A percentile compares a stretch with the other conserved stretches of the same genome.
These are phyloP conservation scores for Monoplex corrugatus DNA, from an alignment of 2,888 invertebrate genomes.

Conservation along the genomic window DNA sequence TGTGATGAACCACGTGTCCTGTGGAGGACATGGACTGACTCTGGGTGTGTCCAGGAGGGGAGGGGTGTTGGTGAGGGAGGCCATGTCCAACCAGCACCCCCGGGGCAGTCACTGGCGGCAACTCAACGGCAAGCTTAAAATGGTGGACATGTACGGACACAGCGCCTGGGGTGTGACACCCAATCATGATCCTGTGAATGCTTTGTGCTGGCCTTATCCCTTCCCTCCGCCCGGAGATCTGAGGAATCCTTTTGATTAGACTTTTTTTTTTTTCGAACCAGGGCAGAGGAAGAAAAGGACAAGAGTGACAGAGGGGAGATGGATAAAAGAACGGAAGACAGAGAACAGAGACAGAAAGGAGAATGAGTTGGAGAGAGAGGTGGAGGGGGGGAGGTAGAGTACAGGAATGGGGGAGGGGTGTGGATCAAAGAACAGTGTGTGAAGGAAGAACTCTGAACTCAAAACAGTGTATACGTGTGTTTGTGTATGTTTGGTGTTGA, in stretches of 20 bases:
- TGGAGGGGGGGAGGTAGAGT: background rate
- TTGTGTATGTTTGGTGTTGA: too few species aligned
- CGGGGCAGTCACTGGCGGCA: background rate
- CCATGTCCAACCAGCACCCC: background rate
- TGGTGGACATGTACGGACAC: slow-evolving; percentile 16
- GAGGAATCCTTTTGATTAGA: background rate
- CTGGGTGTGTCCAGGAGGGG: background rate
- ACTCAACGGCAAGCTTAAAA: background rate
- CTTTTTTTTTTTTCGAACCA: too few species aligned
- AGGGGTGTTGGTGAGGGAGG: slow-evolving; percentile 6
- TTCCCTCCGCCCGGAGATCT: background rate
- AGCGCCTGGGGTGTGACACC: background rate
- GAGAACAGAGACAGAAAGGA: background rate
- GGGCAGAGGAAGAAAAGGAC: too few species aligned
- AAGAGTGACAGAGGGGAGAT: background rate
- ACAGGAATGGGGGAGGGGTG: too few species aligned
- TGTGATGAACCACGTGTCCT: background rate
- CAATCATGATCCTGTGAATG: background rate
- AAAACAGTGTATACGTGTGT: too few species aligned
- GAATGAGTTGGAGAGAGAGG: background rate
- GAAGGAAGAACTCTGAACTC: too few species aligned
- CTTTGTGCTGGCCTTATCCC: background rate
- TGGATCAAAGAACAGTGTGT: too few species aligned
- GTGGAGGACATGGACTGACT: background rate
- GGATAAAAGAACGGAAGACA: background rate